Evolutionary conservation across 2,113 vertebrate species (phyloP), one percentile per base, ranked within the genome.

Genomic region (Cardinalis cardinalis): DNA sequence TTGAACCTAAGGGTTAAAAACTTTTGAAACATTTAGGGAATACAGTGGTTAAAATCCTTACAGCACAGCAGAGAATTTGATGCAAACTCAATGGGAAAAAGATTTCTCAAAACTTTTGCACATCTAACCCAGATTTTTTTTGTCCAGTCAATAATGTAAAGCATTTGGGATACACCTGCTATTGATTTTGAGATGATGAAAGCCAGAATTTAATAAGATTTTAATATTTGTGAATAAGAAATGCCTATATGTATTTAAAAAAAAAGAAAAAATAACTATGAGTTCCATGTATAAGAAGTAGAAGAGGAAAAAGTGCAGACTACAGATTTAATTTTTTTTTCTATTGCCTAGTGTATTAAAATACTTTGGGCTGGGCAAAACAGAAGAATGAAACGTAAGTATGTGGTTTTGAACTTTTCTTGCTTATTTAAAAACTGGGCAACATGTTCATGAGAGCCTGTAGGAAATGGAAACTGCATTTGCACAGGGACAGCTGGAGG

Each of bases 361-460:
- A 56, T 19, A 26, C 14, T 36, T 69, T 10, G 4, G 11, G 6
- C 40, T 49, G 41, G 25, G 26, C 3, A 28, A 20, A 56, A 41
- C 9, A 31, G 25, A 8, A 32, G 2, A 41, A 2, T 38, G 12
- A 84, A 71, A 59, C 0, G 0, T 46, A 75, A 70, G 4, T 3
- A 6, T 23, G 32, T 2, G 8, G 4, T 44, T 94, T 69, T 72
- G 21, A 65, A 69, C 12, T 52, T 83, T 5, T n/a, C 8, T 56
- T 26, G 4, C 21, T 66, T 56, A 43, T 76, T 51, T 24, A 17
- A 55, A 68, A 82, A 40, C 18, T 24, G 24, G 9, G 19, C 9
- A 43, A 43, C 18, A 10, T 5, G 12, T 43, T 73, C 20, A 38
- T 0, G 3, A 70, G 20, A 73, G 23, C 41, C 60, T 51, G 55